Evolutionary conservation across 2,797 vertebrate genomes (phyloP), one percentile per base, ranked within the genome.

Genomic region (Aldrovandia affinis): DNA sequence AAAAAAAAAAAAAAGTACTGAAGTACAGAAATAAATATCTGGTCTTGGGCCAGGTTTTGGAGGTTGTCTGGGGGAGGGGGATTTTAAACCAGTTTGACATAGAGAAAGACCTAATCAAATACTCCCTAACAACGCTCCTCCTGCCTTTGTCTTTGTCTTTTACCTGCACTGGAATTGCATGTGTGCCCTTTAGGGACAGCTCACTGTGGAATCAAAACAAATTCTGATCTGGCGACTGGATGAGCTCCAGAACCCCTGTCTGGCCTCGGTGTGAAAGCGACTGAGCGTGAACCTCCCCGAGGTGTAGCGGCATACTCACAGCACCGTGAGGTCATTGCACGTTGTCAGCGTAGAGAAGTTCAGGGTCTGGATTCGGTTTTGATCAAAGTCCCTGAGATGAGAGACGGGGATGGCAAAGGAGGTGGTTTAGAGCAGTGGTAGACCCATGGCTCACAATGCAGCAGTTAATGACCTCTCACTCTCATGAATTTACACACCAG

Each of bases 331-430:
- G 1, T 85, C 87, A 89, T 90, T 55, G 0, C 90, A 92, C 1
- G 91, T 90, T 82, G 91, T 82, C 84, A 95, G 93, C 61, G 88
- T 92, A 81, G 91, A 92, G 81, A 92, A 90, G 50, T 81, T 87
- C 86, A 93, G 84, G 22, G 85, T 68, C 77, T 92, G 91, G 85
- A 92, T 93, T 25, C 50, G 44, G 52, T 93, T 94, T 55, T 90
- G 86, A 91, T 95, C 91, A 91, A 93, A 90, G 91, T 94, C 92
- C 70, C 93, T 93, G 86, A 57, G 89, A 81, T 85, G 65, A n/a
- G 83, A 83, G 5, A 55, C 8, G 22, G 81, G 25, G 3, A 42
- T 15, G 59, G 70, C 9, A 3, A 3, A 81, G 42, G 18, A 22
- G 12, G 70, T 36, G 30, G n/a, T 79, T 55, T 22, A 28, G 61